phyloP scores from a whole-genome alignment of 92 coral and sea anemone species.

The Metridium senile region DNA sequence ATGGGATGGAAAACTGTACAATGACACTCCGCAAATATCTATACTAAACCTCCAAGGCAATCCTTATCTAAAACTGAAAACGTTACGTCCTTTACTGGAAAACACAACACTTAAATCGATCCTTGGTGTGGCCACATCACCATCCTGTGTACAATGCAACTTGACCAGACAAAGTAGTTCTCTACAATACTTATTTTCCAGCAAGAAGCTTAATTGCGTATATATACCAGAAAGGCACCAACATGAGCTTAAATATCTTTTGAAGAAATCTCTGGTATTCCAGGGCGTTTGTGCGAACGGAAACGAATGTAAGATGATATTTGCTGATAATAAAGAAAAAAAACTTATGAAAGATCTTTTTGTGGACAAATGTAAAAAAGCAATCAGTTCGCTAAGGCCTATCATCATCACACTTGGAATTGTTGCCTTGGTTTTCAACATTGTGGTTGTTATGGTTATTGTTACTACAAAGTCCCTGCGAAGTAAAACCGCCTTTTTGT shows the following conservation, averaged over 20 bases:
- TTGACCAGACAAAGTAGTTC: conserved; percentile 34
- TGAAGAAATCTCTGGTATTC: conserved; percentile 23
- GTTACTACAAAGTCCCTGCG: conserved; percentile 30
- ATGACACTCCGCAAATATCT: conserved; percentile 30
- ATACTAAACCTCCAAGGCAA: conserved; percentile 42
- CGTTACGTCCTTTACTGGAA: background rate
- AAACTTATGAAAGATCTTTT: conserved; percentile 13
- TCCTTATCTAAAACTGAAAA: conserved; percentile 20
- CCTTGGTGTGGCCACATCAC: conserved; percentile 27
- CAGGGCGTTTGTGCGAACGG: conserved; percentile 35
- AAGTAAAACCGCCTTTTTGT: conserved; percentile 34
- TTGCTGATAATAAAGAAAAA: conserved; percentile 19
- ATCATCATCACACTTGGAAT: conserved; percentile 39
- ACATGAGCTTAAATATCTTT: conserved; percentile 22
- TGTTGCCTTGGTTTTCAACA: conserved; percentile 37
- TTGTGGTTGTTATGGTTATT: conserved; percentile 34
- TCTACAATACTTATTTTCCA: background rate
- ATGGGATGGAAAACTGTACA: conserved; percentile 39
- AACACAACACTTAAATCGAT: conserved; percentile 39
- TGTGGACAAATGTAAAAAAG: conserved; percentile 38
- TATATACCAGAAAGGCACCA: background rate
- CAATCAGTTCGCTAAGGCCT: conserved; percentile 25
- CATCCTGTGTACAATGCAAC: conserved; percentile 40
- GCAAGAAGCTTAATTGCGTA: background rate
- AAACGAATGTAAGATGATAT: no score